Evolutionary conservation across 1,140 invertebrate genomes (phyloP).

Genomic region (Cyrtorhinus lividipennis): DNA sequence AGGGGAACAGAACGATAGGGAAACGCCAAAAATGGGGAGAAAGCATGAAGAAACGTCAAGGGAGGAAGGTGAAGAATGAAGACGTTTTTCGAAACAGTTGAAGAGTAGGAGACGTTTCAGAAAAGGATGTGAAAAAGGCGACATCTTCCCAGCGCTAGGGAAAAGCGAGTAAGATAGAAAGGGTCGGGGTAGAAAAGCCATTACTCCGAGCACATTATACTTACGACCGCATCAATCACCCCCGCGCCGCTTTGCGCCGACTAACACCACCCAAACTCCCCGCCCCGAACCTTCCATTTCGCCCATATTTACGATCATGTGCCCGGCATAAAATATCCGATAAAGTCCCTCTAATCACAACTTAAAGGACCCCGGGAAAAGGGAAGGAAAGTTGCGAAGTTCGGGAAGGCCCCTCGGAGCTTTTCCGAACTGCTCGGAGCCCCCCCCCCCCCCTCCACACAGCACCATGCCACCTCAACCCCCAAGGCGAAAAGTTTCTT

Average conservation of each 20-base stretch:
- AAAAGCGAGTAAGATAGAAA: background rate
- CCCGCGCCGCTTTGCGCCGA: background rate
- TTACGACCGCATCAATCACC: conserved; percentile 14
- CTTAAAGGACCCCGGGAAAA: conserved; percentile 12
- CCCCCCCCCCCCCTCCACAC: too few species aligned
- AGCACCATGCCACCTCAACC: too few species aligned
- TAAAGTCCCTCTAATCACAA: conserved; percentile 15
- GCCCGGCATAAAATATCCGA: conserved; percentile 15
- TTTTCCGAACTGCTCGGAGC: background rate
- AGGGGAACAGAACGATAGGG: too few species aligned
- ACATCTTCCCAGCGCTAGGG: background rate
- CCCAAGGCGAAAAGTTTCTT: background rate
- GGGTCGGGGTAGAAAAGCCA: background rate
- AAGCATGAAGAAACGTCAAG: too few species aligned
- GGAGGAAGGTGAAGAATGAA: background rate
- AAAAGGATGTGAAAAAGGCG: conserved; percentile 1
- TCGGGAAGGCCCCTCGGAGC: background rate
- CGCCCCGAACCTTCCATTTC: background rate
- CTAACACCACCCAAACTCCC: too few species aligned
- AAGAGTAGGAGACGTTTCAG: conserved; percentile 15
- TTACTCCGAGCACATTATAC: conserved; percentile 15
- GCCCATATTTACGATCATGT: conserved; percentile 13
- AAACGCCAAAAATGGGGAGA: too few species aligned
- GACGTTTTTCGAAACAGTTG: background rate
- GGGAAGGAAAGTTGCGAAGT: background rate